Base-by-base conservation (phyloP, 2,888 invertebrate genomes). In the Drosophila peninsularis region DNA sequence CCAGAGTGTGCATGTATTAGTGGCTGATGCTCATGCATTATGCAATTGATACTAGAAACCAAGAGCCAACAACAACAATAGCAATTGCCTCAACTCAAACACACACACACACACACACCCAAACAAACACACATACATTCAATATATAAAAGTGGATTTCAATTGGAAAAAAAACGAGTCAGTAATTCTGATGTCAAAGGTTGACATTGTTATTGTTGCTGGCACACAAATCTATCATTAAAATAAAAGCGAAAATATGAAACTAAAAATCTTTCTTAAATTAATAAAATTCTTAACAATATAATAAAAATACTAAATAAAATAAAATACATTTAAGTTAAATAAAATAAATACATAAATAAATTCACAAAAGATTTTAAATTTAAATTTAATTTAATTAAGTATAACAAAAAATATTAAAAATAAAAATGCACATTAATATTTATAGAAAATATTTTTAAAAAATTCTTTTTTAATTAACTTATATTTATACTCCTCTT, bases 1-100 rank as follows among this genome's bases (percentile, higher is more conserved):
- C 19, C 32, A n/a, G 36, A n/a, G 24, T 69, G 63, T 49, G 50
- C 61, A 62, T 58, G 69, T 64, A 55, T 64, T 71, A 60, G 82
- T 64, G 58, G 62, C 70, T 64, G 66, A 47, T 61, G 49, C 58
- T 79, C 82, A 85, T 86, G 78, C 79, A 80, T 86, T 83, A 84
- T 86, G 84, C 84, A 85, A 86, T 71, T 75, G 54, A 52, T 61
- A 24, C 56, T 14, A 36, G 13, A 50, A 64, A 64, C 42, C 44
- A 67, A 66, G 45, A 66, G 45, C 41, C 62, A 71, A 32, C 65
- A 75, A 53, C 47, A 56, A 53, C 42, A 54, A 47, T 19, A 41
- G 10, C 37, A 55, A 55, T 58, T 42, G 30, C 21, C 30, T 13
- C 17, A 45, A 55, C 45, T 14, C 44, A 54, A 5, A 7, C 14